A percentile compares a stretch with the other conserved stretches of the same genome.
phyloP scores from a whole-genome alignment of 2,888 invertebrate genomes.

The Cryptocephalus primarius region DNA sequence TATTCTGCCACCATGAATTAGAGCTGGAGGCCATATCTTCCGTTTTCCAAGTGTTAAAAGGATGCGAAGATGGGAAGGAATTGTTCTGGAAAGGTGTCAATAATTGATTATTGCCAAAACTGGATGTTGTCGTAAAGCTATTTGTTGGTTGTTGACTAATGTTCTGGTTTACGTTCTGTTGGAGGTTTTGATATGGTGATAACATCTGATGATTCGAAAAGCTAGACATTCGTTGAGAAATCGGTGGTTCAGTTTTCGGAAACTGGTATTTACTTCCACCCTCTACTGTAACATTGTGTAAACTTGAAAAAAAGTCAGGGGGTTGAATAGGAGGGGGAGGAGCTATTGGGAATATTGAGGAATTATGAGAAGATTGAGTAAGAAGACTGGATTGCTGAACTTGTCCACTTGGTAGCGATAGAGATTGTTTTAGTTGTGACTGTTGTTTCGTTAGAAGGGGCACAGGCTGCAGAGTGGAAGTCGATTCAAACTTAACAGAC shows the following conservation, averaged over 20 bases:
- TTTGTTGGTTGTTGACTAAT: constrained; percentile 4
- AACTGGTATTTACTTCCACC: constrained; percentile 11
- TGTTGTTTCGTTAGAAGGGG: not conserved
- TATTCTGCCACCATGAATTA: constrained; percentile 12
- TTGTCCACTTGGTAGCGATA: no score
- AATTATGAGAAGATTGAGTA: not conserved
- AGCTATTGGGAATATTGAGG: constrained; percentile 5
- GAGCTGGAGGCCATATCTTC: constrained; percentile 8
- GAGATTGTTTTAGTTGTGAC: no score
- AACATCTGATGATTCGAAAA: constrained; percentile 10
- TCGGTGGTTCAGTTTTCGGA: constrained; percentile 10
- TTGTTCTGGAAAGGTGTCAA: constrained; percentile 12
- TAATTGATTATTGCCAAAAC: constrained; percentile 1
- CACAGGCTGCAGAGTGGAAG: constrained; percentile 15
- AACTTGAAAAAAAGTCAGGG: no score
- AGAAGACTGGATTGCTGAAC: no score
- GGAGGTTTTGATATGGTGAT: constrained; percentile 11
- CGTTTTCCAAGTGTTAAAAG: constrained; percentile 17
- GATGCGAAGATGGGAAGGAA: constrained; percentile 13
- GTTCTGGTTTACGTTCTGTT: constrained; percentile 3
- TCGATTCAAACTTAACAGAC: constrained; percentile 21
- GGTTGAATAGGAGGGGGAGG: no score
- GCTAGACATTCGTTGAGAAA: constrained; percentile 2
- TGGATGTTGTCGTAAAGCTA: not conserved
- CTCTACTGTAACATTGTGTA: no score